phyloP scores from a whole-genome alignment of 2,797 vertebrate species.

The Botia kubotai region DNA sequence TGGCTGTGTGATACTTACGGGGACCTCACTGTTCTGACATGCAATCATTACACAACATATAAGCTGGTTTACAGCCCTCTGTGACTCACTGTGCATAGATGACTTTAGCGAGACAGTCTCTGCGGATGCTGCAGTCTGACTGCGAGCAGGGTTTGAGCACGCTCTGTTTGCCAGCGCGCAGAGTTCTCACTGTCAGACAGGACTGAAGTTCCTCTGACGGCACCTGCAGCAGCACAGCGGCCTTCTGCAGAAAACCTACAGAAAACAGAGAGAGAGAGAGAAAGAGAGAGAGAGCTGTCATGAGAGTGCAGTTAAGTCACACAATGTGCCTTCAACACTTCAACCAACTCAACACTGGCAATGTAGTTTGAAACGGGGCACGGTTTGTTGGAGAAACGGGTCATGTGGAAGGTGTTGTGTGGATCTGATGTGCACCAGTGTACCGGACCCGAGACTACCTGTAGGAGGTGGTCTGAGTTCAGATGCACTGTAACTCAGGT shows the following conservation, averaged over 20 bases:
- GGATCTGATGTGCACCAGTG: too few species aligned
- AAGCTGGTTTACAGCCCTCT: neutral
- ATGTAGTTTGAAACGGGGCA: too few species aligned
- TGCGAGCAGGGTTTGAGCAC: slow-evolving; percentile 87
- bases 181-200: slow-evolving; percentile 82
- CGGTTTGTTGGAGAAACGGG: too few species aligned
- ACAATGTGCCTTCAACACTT: neutral
- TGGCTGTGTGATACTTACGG: neutral
- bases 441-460: too few species aligned
- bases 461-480: too few species aligned
- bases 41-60: neutral
- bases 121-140: slow-evolving; percentile 85
- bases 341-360: too few species aligned
- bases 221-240: slow-evolving; percentile 82
- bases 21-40: neutral
- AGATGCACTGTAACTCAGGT: too few species aligned
- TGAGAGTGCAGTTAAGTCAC: neutral
- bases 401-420: too few species aligned
- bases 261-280: neutral
- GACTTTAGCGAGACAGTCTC: slow-evolving; percentile 93
- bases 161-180: slow-evolving; percentile 89
- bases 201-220: slow-evolving; percentile 76
- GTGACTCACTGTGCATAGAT: slow-evolving; percentile 85
- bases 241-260: slow-evolving; percentile 78
- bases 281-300: neutral